Evolutionary conservation across 2,888 invertebrate genomes (phyloP).

Genomic region (Eucera pruinosa): DNA sequence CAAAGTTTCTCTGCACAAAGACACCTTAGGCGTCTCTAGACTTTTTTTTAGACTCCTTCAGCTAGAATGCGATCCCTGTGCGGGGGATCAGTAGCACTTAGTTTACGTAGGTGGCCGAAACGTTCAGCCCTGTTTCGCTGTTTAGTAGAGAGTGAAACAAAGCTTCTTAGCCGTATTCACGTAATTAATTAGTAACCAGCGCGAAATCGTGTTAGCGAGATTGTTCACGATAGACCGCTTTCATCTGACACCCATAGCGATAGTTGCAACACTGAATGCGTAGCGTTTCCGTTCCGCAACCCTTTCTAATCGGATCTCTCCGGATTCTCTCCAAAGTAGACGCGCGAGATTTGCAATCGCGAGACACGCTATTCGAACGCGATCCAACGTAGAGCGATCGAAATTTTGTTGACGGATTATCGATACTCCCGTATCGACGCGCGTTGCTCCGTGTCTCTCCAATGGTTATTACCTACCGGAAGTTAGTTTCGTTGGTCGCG

Average conservation of each 20-base stretch:
- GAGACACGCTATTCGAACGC: too few species aligned
- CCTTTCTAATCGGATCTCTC: background rate
- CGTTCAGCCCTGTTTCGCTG: constrained; percentile 22
- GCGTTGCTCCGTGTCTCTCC: background rate
- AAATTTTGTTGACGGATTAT: background rate
- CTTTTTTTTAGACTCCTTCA: constrained; percentile 43
- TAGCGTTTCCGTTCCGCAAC: constrained; percentile 21
- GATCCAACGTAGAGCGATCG: background rate
- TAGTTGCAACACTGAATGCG: constrained; percentile 47
- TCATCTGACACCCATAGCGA: constrained; percentile 20
- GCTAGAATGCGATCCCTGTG: constrained; percentile 47
- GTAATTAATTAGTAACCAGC: background rate
- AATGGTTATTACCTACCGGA: background rate
- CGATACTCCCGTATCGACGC: constrained; percentile 7
- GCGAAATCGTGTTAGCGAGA: constrained; percentile 1
- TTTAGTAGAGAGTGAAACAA: constrained; percentile 34
- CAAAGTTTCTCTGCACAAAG: constrained; percentile 45
- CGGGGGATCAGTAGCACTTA: constrained; percentile 51
- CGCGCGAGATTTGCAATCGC: background rate
- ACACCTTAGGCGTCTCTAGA: constrained; percentile 68
- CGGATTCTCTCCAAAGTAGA: background rate
- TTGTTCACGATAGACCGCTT: constrained; percentile 43
- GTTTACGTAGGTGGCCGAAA: constrained; percentile 34
- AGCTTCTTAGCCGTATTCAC: constrained; percentile 61
- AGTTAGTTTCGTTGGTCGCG: background rate